phyloP scores from a whole-genome alignment of 2,113 vertebrate species.

The Hemiprocne comata region DNA sequence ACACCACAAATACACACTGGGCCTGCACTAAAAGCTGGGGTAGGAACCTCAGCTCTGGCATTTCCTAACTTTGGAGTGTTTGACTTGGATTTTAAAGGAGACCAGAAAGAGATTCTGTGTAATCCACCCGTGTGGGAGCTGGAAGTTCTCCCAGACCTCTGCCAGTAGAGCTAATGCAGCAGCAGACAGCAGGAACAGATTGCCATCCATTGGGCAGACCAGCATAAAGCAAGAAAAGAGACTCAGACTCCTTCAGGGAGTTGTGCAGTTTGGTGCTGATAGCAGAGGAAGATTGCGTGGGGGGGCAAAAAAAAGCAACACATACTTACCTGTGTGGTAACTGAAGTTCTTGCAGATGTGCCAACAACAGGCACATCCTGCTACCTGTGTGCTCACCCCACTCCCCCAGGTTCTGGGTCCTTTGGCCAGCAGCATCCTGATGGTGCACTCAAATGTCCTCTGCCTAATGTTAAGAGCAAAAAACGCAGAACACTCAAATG shows the following conservation, averaged over 20 bases:
- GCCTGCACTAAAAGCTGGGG: background rate
- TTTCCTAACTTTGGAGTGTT: background rate
- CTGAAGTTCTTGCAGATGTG: constrained; percentile 53
- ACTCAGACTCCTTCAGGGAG: background rate
- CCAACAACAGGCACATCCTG: constrained; percentile 52
- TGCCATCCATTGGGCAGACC: background rate
- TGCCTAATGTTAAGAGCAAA: constrained; percentile 71
- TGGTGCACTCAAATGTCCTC: constrained; percentile 59
- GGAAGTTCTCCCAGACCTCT: background rate
- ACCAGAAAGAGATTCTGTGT: background rate
- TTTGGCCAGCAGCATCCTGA: constrained; percentile 65
- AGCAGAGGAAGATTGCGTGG: constrained; percentile 17
- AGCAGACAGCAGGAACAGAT: constrained; percentile 40
- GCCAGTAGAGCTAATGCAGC: background rate
- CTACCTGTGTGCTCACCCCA: constrained; percentile 64
- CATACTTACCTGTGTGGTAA: constrained; percentile 23
- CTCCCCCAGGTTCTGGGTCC: constrained; percentile 50
- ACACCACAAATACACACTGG: background rate
- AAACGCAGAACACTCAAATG: constrained; percentile 65
- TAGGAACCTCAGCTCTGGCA: background rate
- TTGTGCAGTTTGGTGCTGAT: background rate
- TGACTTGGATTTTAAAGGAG: background rate
- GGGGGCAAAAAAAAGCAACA: background rate
- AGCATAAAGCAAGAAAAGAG: constrained; percentile 36
- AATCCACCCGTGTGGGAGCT: background rate